Evolutionary conservation across 2,888 invertebrate species (phyloP).

Genomic region (Drosophila suboccidentalis): DNA sequence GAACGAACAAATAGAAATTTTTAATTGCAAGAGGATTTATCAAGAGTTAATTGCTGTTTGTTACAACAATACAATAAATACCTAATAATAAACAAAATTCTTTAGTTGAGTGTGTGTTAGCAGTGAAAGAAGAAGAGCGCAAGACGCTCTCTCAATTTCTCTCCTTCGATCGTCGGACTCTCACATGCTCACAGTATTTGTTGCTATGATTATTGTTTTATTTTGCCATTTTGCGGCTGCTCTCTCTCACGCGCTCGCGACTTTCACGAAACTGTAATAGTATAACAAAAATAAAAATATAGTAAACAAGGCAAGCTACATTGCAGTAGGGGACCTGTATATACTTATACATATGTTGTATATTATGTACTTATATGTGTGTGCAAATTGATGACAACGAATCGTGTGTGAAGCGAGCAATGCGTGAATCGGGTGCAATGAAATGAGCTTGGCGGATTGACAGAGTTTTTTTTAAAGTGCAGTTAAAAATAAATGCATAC

Average conservation of each 20-base stretch:
- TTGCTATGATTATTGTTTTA: constrained; percentile 60
- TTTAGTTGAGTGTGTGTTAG: constrained; percentile 9
- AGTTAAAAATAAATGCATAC: constrained; percentile 49
- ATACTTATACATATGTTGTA: not conserved
- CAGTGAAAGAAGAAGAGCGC: constrained; percentile 22
- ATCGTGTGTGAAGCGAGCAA: constrained; percentile 44
- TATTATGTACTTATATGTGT: constrained; percentile 9
- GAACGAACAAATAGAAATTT: constrained; percentile 19
- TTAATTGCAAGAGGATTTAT: not conserved
- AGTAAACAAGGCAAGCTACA: constrained; percentile 67
- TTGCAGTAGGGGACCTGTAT: constrained; percentile 39
- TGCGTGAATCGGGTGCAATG: constrained; percentile 51
- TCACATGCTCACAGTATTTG: constrained; percentile 45
- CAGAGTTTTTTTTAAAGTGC: constrained; percentile 41
- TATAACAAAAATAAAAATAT: constrained; percentile 53
- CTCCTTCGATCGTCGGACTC: constrained; percentile 36
- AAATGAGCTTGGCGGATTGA: constrained; percentile 43
- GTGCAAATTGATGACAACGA: constrained; percentile 56
- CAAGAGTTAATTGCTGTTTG: constrained; percentile 3
- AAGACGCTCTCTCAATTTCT: constrained; percentile 22
- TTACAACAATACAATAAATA: not conserved
- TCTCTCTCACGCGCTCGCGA: constrained; percentile 58
- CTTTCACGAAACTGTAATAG: constrained; percentile 72
- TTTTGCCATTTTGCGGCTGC: constrained; percentile 54
- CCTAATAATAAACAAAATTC: constrained; percentile 9